phyloP scores from a whole-genome alignment of 1,140 invertebrate species.

The Pseudomyrmex flavicornis region DNA sequence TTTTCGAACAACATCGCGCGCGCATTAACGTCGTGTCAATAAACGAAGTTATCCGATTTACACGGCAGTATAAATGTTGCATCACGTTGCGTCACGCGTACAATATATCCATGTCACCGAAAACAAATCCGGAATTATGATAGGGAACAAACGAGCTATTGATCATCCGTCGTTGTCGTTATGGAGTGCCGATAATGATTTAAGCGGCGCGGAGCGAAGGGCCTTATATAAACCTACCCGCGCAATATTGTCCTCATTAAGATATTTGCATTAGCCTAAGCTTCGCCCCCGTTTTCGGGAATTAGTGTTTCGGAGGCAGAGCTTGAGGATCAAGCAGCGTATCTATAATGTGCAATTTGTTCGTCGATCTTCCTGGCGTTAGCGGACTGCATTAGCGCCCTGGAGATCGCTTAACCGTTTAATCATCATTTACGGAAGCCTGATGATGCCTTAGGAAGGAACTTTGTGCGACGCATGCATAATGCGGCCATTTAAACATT shows the following conservation, averaged over 20 bases:
- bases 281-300: constrained; percentile 5
- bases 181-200: constrained; percentile 16
- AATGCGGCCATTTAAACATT: constrained; percentile 10
- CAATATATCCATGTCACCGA: constrained; percentile 3
- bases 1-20: constrained; percentile 13
- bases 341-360: constrained; percentile 54
- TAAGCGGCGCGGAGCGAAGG: background rate
- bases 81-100: background rate
- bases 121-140: constrained; percentile 49
- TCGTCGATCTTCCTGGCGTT: constrained; percentile 22
- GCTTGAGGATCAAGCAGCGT: constrained; percentile 3
- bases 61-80: too few species aligned
- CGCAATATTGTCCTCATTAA: constrained; percentile 48
- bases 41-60: background rate
- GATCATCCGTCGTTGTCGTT: background rate
- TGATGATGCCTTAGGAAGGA: background rate
- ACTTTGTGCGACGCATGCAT: constrained; percentile 32
- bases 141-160: background rate
- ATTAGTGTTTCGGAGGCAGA: constrained; percentile 23
- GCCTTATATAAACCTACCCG: background rate
- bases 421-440: constrained; percentile 46
- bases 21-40: constrained; percentile 7
- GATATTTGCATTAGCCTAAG: constrained; percentile 50
- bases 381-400: constrained; percentile 36
- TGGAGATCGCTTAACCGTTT: constrained; percentile 47